phyloP scores from a whole-genome alignment of 2,888 invertebrate species.

The Acanthosoma haemorrhoidale region DNA sequence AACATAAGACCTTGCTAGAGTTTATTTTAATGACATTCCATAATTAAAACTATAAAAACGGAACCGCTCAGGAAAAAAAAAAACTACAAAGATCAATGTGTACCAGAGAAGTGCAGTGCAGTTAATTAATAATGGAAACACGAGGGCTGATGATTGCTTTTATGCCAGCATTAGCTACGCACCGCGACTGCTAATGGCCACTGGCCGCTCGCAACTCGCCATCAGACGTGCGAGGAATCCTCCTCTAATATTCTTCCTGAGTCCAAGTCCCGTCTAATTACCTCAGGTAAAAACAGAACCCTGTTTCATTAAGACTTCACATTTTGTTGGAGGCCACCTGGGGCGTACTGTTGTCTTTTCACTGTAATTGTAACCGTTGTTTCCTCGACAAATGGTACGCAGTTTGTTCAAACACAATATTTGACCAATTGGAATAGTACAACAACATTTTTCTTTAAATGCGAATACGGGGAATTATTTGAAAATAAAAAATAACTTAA shows the following conservation, averaged over 20 bases:
- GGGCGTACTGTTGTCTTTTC: background rate
- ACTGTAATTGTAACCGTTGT: too few relatives aligned
- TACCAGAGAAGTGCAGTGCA: background rate
- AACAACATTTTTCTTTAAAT: too few relatives aligned
- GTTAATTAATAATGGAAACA: constrained; percentile 9
- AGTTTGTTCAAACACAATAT: too few relatives aligned
- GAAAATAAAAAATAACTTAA: too few relatives aligned
- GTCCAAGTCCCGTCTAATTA: background rate
- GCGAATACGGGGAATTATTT: too few relatives aligned
- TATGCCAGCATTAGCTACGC: constrained; percentile 5
- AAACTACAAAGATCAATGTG: background rate
- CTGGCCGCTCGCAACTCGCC: background rate
- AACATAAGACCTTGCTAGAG: too few relatives aligned
- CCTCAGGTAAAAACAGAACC: background rate
- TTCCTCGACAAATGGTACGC: too few relatives aligned
- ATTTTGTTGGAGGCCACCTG: background rate
- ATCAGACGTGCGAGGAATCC: background rate
- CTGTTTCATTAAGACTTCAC: background rate
- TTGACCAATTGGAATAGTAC: too few relatives aligned
- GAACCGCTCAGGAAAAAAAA: too few relatives aligned
- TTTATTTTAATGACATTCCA: too few relatives aligned
- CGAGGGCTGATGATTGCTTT: background rate
- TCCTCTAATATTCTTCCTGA: background rate
- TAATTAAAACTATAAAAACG: too few relatives aligned
- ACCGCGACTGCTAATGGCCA: background rate